phyloP scores from a whole-genome alignment of 2,888 invertebrate species.

The Drosophila neotestacea region DNA sequence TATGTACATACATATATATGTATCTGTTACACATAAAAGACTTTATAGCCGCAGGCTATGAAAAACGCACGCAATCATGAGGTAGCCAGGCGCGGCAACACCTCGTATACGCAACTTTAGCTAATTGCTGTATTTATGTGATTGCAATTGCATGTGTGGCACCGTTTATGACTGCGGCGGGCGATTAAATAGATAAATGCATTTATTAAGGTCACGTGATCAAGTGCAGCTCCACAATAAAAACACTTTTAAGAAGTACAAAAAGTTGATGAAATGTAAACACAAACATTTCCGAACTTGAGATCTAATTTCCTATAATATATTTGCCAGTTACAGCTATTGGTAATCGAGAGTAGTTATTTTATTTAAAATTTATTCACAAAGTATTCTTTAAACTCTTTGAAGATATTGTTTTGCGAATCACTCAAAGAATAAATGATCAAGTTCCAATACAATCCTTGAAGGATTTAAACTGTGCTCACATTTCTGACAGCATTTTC shows the following conservation, averaged over 20 bases:
- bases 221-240: slow-evolving; percentile 28
- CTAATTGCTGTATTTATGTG: slow-evolving; percentile 62
- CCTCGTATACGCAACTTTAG: slow-evolving; percentile 59
- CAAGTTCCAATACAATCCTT: not conserved
- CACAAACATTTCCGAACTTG: not conserved
- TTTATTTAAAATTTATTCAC: no score
- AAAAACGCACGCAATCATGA: slow-evolving; percentile 30
- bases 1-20: not conserved
- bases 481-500: not conserved
- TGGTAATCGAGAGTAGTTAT: no score
- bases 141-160: slow-evolving; percentile 55
- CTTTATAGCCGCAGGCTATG: slow-evolving; percentile 40
- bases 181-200: slow-evolving; percentile 50
- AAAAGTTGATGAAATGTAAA: not conserved
- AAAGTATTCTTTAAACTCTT: no score
- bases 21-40: slow-evolving; percentile 21
- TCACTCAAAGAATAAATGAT: not conserved
- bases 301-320: no score
- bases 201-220: slow-evolving; percentile 41
- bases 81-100: slow-evolving; percentile 28
- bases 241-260: not conserved
- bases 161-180: slow-evolving; percentile 41
- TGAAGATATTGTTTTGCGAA: not conserved
- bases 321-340: no score
- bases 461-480: slow-evolving; percentile 6